Conservation (phyloP, 2,113 vertebrate species). For the Chlorodrepanis virens region DNA sequence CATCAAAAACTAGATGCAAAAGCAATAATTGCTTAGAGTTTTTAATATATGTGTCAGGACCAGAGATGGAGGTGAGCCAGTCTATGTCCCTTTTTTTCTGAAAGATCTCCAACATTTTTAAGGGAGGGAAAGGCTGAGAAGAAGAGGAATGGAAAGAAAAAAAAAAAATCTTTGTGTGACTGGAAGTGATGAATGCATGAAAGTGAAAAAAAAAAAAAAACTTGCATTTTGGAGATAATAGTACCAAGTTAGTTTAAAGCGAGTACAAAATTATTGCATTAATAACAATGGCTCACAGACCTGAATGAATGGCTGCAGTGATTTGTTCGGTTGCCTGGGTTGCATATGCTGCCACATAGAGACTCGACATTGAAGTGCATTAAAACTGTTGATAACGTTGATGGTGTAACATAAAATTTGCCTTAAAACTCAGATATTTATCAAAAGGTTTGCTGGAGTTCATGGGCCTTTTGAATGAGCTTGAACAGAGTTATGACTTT, state of each 20-base stretch:
- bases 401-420: background rate
- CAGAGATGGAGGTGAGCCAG: background rate
- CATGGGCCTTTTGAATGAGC: background rate
- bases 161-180: background rate
- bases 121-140: background rate
- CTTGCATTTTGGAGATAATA: background rate
- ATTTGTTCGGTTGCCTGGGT: background rate
- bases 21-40: background rate
- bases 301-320: background rate
- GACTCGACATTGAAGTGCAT: background rate
- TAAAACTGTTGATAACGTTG: background rate
- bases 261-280: background rate
- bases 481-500: background rate
- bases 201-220: background rate
- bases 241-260: background rate
- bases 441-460: constrained; percentile 28
- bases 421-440: constrained; percentile 1
- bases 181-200: background rate
- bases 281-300: background rate
- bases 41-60: background rate
- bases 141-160: background rate
- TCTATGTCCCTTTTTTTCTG: background rate
- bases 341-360: background rate
- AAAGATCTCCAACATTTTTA: background rate
- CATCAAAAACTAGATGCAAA: background rate